A percentile compares a stretch with the other conserved stretches of the same genome.
phyloP scores from a whole-genome alignment of 2,113 vertebrate species.

The Stictonetta naevosa region DNA sequence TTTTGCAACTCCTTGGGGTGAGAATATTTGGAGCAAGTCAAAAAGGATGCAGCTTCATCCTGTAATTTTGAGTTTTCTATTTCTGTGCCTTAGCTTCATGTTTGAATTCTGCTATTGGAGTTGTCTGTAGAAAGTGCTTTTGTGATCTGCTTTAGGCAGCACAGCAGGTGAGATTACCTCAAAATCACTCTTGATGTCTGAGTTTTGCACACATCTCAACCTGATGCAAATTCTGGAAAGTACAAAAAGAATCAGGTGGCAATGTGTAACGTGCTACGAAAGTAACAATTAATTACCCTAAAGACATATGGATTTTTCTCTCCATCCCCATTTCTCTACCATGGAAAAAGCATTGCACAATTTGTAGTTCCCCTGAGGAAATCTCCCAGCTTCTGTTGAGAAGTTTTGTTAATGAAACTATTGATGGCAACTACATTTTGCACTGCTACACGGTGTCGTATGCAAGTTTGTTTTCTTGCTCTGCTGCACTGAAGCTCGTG shows the following conservation, averaged over 20 bases:
- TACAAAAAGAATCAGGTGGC: background rate
- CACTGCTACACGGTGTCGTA: background rate
- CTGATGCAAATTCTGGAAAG: background rate
- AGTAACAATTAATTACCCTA: background rate
- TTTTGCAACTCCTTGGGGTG: background rate
- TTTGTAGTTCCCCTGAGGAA: background rate
- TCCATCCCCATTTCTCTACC: background rate
- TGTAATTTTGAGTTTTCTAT: conserved; percentile 1
- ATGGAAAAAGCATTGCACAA: rapidly evolving
- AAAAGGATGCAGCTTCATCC: background rate
- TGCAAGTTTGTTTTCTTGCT: too few species aligned
- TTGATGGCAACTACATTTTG: background rate
- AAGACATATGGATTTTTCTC: background rate
- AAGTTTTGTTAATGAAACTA: background rate
- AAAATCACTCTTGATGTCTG: background rate
- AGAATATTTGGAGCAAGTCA: background rate
- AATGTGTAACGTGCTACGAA: background rate
- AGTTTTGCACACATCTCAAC: background rate
- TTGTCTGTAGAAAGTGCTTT: background rate
- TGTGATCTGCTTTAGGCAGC: background rate
- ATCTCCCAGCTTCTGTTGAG: background rate
- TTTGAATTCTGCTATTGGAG: background rate
- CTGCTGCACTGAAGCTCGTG: background rate
- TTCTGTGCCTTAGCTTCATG: background rate
- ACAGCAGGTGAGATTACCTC: background rate